Base-by-base conservation (phyloP, 2,888 invertebrate genomes). In the Fragum sueziense region DNA sequence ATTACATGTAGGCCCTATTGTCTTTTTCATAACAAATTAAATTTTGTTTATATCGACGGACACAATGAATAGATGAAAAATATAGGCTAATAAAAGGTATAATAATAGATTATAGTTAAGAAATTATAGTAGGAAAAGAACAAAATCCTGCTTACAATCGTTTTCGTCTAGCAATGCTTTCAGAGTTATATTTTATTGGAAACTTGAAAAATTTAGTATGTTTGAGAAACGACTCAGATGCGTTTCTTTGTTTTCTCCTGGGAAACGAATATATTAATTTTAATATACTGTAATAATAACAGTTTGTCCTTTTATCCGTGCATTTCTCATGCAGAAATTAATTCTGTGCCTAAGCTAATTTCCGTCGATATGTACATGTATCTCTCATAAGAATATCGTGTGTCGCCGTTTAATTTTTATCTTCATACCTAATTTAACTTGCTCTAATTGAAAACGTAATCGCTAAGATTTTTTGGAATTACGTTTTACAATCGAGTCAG, bases 401-500 rank as follows among this genome's bases (percentile, higher is more conserved):
- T 57, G 11, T 27, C 57, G 25, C 17, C 29, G 25, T 57, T 57
- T 29, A 57, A 27, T 57, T 57, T 37, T 57, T 57, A 57, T 57
- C 57, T 57, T 57, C 29, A 57, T 57, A 57, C 27, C 20, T 29
- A 57, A 57, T 57, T 57, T 57, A 29, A 57, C 27, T 57, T 29
- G 57, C 11, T 57, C 27, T 29, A 57, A 27, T 25, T 29, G 57
- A 57, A 57, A 22, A 27, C 25, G 14, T 27, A 47, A 47, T 47
- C 47, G 17, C 14, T 47, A 47, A 14, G 3, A 37, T 14, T n/a
- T n/a, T n/a, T n/a, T n/a, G n/a, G n/a, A n/a, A n/a, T n/a, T n/a
- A n/a, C n/a, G n/a, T n/a, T n/a, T n/a, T n/a, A n/a, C n/a, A n/a
- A n/a, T n/a, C n/a, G n/a, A n/a, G n/a, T n/a, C n/a, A n/a, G n/a